Base-by-base conservation (phyloP, 2,113 vertebrate species). In the Semnornis frantzii region DNA sequence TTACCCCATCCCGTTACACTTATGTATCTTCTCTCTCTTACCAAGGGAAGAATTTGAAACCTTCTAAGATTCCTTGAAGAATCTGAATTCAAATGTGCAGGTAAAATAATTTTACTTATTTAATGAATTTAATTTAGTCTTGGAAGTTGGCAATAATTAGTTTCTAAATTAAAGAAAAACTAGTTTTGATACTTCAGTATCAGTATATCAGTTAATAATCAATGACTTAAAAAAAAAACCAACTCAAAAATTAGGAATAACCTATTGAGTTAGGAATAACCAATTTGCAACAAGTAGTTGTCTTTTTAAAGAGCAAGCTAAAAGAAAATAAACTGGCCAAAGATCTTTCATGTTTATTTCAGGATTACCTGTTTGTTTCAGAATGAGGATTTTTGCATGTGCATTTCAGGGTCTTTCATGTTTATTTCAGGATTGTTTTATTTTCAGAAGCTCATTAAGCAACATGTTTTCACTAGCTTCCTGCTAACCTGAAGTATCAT, bases 241-340 rank as follows among this genome's bases (percentile, higher is more conserved):
- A 50, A 50, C n/a, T 44, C 4, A 48, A 54, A 92, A 72, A 14
- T 14, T 28, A 68, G 8, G 12, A 72, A 58, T n/a, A 77, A 48
- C 1, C 0, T n/a, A n/a, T n/a, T n/a, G n/a, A n/a, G n/a, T 14
- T 28, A 68, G 8, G 12, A 72, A 58, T n/a, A 77, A 48, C 1
- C 0, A 0, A 31, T 77, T 62, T 62, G 31, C 6, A 69, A 57
- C 18, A 39, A 44, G 3, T 42, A 54, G 7, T 4, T 33, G 10
- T 2, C 16, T 69, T n/a, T 42, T 59, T 42, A 8, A 27, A 70
- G 60, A 78, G 10, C 27, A 6, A 87, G 1, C 1, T 54, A 17
- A 58, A 63, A 71, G 72, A 70, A 30, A 28, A 2, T 12, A 23
- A 84, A 66, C 4, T 25, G 24, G 19, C 37, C 12, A 30, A 57